Evolutionary conservation across 2,888 invertebrate species (phyloP).

Genomic region (Macrosoma leucophasiata): DNA sequence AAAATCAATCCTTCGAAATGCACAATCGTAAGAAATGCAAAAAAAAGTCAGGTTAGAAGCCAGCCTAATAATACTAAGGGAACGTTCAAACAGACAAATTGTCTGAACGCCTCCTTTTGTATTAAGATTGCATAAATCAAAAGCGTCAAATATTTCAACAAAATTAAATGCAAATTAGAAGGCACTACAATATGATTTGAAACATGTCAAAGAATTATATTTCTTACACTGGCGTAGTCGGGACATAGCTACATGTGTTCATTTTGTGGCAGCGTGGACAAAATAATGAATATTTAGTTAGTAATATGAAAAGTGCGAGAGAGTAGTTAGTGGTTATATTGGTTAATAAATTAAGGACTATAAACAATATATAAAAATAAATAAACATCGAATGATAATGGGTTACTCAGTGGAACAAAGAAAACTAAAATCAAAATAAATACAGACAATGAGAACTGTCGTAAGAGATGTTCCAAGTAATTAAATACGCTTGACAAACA

Average conservation of each 20-base stretch:
- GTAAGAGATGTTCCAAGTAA: slow-evolving; percentile 68
- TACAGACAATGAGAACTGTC: slow-evolving; percentile 36
- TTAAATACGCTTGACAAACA: slow-evolving; percentile 2
- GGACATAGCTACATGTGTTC: slow-evolving; percentile 70
- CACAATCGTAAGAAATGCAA: too few relatives aligned
- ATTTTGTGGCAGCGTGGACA: slow-evolving; percentile 67
- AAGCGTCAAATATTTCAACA: slow-evolving; percentile 2
- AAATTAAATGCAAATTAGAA: neutral
- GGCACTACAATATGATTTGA: neutral
- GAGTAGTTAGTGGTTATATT: too few relatives aligned
- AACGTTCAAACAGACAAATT: too few relatives aligned
- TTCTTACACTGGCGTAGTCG: slow-evolving; percentile 81
- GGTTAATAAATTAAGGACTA: slow-evolving; percentile 24
- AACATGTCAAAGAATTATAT: too few relatives aligned
- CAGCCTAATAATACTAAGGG: too few relatives aligned
- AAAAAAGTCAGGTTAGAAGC: too few relatives aligned
- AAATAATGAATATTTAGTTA: slow-evolving; percentile 47
- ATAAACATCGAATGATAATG: too few relatives aligned
- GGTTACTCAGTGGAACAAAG: slow-evolving; percentile 9
- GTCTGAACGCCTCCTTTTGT: too few relatives aligned
- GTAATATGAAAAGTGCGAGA: slow-evolving; percentile 39
- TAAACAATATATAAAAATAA: slow-evolving; percentile 25
- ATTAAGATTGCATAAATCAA: too few relatives aligned
- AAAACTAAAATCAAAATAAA: slow-evolving; percentile 19
- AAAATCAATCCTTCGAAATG: too few relatives aligned